Evolutionary conservation across 2,888 invertebrate genomes (phyloP).

Genomic region (Tetropium fuscum): DNA sequence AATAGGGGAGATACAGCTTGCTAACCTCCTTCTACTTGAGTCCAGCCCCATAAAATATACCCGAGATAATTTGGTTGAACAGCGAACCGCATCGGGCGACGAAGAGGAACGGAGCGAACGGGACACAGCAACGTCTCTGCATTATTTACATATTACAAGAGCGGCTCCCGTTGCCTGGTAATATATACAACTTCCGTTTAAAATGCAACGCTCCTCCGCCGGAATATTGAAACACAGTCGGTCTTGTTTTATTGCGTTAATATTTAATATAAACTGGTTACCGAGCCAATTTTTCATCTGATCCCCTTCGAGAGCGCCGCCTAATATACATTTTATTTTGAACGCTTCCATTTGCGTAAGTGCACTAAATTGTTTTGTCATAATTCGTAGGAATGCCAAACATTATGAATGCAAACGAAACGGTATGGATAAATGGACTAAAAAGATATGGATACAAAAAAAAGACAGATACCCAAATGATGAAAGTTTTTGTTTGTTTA

Average conservation of each 20-base stretch:
- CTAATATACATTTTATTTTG: constrained; percentile 8
- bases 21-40: background rate
- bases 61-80: constrained; percentile 20
- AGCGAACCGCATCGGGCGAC: constrained; percentile 9
- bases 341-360: background rate
- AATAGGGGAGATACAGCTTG: constrained; percentile 6
- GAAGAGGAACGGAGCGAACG: constrained; percentile 2
- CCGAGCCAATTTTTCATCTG: background rate
- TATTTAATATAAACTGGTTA: constrained; percentile 21
- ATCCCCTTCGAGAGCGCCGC: background rate
- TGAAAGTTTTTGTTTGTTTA: too few relatives aligned
- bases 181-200: constrained; percentile 25
- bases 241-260: constrained; percentile 25
- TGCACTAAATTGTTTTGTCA: constrained; percentile 1
- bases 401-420: too few relatives aligned
- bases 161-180: constrained; percentile 12
- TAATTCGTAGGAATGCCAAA: too few relatives aligned
- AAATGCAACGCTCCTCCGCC: constrained; percentile 4
- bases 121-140: constrained; percentile 8
- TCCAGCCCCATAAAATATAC: constrained; percentile 25
- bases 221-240: constrained; percentile 23
- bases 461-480: too few relatives aligned
- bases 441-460: too few relatives aligned
- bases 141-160: constrained; percentile 35
- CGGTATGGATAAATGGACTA: too few relatives aligned